These are phyloP conservation scores for Lerista edwardsae DNA, from an alignment of 2,797 vertebrate species.

Conservation along the genomic window DNA sequence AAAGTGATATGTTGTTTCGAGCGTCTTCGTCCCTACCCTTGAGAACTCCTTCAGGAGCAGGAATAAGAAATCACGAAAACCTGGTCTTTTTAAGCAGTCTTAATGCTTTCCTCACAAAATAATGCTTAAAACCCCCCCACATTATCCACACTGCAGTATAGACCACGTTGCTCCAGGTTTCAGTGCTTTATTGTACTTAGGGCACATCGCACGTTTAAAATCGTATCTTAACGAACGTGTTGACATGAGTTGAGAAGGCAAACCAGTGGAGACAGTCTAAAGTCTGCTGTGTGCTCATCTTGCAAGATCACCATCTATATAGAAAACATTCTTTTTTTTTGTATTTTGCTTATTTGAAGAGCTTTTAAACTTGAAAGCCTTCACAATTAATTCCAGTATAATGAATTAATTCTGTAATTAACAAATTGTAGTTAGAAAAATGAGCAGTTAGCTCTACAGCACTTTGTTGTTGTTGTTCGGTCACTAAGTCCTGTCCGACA, in stretches of 20 bases:
- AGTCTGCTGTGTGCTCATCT: background rate
- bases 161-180: background rate
- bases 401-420: background rate
- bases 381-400: background rate
- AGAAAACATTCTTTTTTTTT: background rate
- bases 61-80: background rate
- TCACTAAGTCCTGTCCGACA: too few relatives aligned
- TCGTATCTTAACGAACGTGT: background rate
- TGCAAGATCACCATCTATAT: background rate
- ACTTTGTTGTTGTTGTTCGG: too few relatives aligned
- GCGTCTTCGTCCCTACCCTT: background rate
- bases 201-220: background rate
- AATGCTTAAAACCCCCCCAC: background rate
- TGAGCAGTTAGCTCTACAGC: background rate
- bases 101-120: background rate
- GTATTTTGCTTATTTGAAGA: background rate
- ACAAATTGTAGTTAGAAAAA: background rate
- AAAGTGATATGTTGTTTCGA: conserved; percentile 6
- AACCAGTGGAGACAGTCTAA: background rate
- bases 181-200: background rate
- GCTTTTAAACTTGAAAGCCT: background rate
- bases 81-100: too few relatives aligned
- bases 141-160: background rate
- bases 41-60: background rate
- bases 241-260: background rate